Conservation (phyloP, 2,888 invertebrate species). For the Pandemis heparana region DNA sequence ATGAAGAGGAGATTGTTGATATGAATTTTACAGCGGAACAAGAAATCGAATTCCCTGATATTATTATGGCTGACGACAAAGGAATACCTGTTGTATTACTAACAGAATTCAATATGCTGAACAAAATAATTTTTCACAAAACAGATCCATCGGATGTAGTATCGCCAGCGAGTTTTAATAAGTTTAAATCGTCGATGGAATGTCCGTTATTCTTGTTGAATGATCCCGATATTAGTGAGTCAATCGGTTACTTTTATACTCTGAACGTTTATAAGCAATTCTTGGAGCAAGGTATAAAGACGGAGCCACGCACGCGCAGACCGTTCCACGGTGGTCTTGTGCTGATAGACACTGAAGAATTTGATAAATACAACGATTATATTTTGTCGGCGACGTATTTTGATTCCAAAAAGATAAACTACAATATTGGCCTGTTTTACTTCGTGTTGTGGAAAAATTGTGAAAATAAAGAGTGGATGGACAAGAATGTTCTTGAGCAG, state of each 20-base stretch:
- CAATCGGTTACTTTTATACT: constrained; percentile 63
- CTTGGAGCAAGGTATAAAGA: constrained; percentile 47
- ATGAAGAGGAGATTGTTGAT: constrained; percentile 52
- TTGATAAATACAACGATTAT: constrained; percentile 64
- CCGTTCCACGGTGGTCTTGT: constrained; percentile 60
- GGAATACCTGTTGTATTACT: constrained; percentile 60
- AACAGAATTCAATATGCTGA: constrained; percentile 53
- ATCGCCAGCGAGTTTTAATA: constrained; percentile 54
- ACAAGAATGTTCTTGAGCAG: constrained; percentile 57
- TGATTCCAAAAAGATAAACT: constrained; percentile 55
- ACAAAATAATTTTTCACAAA: constrained; percentile 56
- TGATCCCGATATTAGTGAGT: constrained; percentile 54
- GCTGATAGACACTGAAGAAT: constrained; percentile 54
- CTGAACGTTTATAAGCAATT: constrained; percentile 60
- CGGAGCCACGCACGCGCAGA: constrained; percentile 58
- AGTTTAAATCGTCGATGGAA: constrained; percentile 57
- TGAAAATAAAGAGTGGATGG: constrained; percentile 64
- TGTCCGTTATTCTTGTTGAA: constrained; percentile 59
- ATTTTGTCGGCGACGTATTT: constrained; percentile 62
- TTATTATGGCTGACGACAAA: constrained; percentile 59
- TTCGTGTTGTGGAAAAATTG: constrained; percentile 61
- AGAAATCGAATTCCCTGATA: constrained; percentile 62
- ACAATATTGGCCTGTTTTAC: constrained; percentile 60
- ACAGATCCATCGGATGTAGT: constrained; percentile 7
- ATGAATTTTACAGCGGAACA: constrained; percentile 54